Conservation (phyloP, 2,797 vertebrate species). For the Valencia hispanica region DNA sequence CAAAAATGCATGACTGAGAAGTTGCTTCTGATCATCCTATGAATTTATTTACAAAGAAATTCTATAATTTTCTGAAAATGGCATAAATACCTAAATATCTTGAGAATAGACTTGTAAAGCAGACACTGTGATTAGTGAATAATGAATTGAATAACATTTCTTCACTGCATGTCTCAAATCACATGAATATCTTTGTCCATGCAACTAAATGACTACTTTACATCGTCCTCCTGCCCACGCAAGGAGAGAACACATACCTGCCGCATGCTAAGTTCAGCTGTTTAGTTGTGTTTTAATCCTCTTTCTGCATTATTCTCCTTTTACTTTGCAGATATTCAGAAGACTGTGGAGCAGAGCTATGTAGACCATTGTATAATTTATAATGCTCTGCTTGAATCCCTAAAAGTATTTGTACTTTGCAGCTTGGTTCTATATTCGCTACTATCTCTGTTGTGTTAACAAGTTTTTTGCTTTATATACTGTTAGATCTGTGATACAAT, state of each 20-base stretch:
- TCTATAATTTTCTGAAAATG: background rate
- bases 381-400: background rate
- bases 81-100: background rate
- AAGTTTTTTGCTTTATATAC: background rate
- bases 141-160: background rate
- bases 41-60: background rate
- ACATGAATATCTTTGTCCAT: conserved; percentile 45
- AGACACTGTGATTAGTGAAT: too few relatives aligned
- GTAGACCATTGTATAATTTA: conserved; percentile 3
- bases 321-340: conserved; percentile 19
- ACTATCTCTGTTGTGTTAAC: conserved; percentile 1
- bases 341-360: background rate
- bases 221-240: conserved; percentile 15
- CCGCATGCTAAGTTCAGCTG: conserved; percentile 44
- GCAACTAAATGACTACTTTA: conserved; percentile 58
- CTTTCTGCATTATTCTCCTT: conserved; percentile 40
- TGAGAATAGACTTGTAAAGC: background rate
- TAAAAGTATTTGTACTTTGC: conserved; percentile 1
- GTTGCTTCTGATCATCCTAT: background rate
- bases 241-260: conserved; percentile 50
- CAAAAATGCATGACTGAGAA: background rate
- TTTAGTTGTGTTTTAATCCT: conserved; percentile 31
- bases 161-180: conserved; percentile 1
- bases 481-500: conserved; percentile 6
- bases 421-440: conserved; percentile 11